phyloP scores from a whole-genome alignment of 1,140 invertebrate species.

The Venturia canescens region DNA sequence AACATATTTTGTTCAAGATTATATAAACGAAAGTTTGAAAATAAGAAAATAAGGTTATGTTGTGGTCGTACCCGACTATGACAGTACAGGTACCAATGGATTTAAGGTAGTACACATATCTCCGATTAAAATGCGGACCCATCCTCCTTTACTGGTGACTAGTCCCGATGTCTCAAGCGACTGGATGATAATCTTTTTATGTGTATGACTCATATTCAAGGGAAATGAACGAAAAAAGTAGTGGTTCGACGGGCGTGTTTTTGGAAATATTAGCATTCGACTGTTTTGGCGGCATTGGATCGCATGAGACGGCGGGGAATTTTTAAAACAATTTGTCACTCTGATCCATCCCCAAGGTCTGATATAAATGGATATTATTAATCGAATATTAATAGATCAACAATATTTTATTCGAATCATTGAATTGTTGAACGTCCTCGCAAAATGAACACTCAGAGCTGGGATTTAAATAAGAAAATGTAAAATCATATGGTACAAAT shows the following conservation, averaged over 20 bases:
- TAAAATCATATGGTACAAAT: too few species aligned
- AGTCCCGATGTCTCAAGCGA: not conserved
- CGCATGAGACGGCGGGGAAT: not conserved
- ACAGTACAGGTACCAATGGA: constrained; percentile 65
- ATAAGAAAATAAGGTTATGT: constrained; percentile 41
- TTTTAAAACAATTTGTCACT: not conserved
- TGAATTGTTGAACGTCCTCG: too few species aligned
- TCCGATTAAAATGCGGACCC: constrained; percentile 24
- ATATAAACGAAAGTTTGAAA: not conserved
- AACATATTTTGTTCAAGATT: not conserved
- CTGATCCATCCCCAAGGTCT: too few species aligned
- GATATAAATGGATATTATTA: too few species aligned
- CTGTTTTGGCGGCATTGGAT: not conserved
- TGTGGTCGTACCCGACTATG: constrained; percentile 64
- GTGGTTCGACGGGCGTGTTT: not conserved
- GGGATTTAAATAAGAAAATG: too few species aligned
- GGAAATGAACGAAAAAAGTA: not conserved
- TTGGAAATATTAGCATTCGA: not conserved
- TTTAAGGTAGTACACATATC: constrained; percentile 66
- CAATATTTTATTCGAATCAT: too few species aligned
- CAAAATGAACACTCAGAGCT: too few species aligned
- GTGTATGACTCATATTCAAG: not conserved
- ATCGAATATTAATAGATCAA: too few species aligned
- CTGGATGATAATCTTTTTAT: not conserved
- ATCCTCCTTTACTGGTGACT: not conserved